Conservation (phyloP, 2,797 vertebrate genomes). For the Pogonophryne albipinna region DNA sequence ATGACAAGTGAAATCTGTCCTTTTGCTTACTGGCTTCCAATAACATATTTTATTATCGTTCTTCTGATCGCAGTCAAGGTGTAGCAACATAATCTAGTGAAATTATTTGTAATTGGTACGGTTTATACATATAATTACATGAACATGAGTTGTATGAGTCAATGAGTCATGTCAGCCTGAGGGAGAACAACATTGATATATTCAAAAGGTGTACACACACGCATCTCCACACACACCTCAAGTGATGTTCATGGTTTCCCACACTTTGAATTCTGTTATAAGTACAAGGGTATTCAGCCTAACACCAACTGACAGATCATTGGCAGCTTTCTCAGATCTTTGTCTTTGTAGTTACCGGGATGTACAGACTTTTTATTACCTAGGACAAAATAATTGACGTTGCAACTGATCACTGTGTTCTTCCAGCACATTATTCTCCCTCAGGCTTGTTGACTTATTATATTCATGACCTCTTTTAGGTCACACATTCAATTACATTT, state of each 20-base stretch:
- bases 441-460: conserved; percentile 29
- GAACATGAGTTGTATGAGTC: background rate
- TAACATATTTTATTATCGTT: background rate
- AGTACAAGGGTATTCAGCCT: conserved; percentile 16
- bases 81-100: background rate
- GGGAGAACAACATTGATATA: conserved; percentile 11
- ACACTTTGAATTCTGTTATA: conserved; percentile 32
- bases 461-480: conserved; percentile 5
- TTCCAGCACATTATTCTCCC: conserved; percentile 32
- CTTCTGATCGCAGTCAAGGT: background rate
- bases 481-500: conserved; percentile 13
- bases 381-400: conserved; percentile 58
- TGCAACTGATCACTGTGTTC: conserved; percentile 56
- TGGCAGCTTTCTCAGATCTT: conserved; percentile 33
- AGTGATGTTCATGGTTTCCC: conserved; percentile 17
- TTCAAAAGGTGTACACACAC: conserved; percentile 5
- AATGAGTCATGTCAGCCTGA: conserved; percentile 3
- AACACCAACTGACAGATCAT: conserved; percentile 38
- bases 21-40: too few relatives aligned
- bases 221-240: background rate
- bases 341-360: conserved; percentile 49
- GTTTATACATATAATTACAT: conserved; percentile 47
- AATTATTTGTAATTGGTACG: conserved; percentile 11
- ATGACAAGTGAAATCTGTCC: too few relatives aligned
- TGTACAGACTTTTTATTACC: conserved; percentile 20